A percentile compares a stretch with the other conserved stretches of the same genome.
phyloP scores from a whole-genome alignment of 1,140 invertebrate species.

The Lucilia cuprina region DNA sequence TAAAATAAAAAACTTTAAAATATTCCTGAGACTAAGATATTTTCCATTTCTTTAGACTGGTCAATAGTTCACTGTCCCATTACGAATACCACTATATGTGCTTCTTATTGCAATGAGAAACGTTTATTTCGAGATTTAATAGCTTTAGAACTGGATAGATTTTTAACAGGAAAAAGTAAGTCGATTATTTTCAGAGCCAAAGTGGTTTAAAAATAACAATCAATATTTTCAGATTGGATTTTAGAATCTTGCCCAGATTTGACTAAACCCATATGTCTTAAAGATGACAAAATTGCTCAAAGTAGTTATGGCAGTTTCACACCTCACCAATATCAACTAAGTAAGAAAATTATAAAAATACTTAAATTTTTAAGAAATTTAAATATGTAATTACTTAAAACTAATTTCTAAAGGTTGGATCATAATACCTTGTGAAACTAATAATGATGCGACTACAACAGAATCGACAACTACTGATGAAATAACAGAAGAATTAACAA shows the following conservation, averaged over 20 bases:
- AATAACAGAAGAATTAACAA: no score
- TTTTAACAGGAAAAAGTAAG: constrained; percentile 5
- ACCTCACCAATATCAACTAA: background rate
- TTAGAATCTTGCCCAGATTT: background rate
- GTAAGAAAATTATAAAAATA: background rate
- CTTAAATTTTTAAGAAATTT: no score
- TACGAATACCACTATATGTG: background rate
- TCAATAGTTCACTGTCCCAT: background rate
- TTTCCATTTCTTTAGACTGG: background rate
- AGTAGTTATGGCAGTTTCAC: no score
- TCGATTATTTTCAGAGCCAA: background rate
- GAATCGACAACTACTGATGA: no score
- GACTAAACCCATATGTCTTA: no score
- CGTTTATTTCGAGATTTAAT: background rate
- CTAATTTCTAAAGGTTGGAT: background rate
- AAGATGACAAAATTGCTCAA: no score
- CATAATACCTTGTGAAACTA: background rate
- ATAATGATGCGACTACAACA: no score
- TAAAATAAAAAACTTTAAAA: no score
- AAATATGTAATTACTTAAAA: background rate
- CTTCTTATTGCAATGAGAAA: background rate
- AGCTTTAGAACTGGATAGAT: background rate
- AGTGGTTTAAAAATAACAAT: no score
- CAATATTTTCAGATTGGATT: background rate
- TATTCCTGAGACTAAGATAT: no score